Conservation (phyloP, 1,140 invertebrate genomes). For the Drosophila parvula region DNA sequence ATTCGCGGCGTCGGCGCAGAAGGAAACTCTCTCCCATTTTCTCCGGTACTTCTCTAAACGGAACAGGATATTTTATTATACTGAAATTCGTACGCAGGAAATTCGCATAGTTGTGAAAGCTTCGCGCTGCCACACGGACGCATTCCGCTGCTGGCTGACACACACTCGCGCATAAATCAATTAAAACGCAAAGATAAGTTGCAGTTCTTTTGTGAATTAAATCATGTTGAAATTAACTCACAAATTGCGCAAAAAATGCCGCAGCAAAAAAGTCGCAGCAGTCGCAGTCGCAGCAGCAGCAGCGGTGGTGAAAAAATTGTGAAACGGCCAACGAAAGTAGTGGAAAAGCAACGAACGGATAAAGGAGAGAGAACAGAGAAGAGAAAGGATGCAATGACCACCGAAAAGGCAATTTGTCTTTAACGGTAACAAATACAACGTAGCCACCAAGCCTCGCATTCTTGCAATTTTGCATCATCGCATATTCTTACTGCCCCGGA, state of each 20-base stretch:
- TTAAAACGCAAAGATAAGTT: slow-evolving; percentile 47
- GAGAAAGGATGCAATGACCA: slow-evolving; percentile 73
- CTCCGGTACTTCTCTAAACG: slow-evolving; percentile 19
- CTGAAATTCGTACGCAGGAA: slow-evolving; percentile 78
- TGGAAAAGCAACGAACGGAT: slow-evolving; percentile 38
- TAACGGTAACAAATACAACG: slow-evolving; percentile 45
- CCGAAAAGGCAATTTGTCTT: slow-evolving; percentile 73
- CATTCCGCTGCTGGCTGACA: slow-evolving; percentile 71
- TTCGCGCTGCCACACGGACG: slow-evolving; percentile 79
- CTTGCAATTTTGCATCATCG: slow-evolving; percentile 35
- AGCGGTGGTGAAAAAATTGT: slow-evolving; percentile 61
- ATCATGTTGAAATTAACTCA: slow-evolving; percentile 67
- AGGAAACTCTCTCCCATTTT: slow-evolving; percentile 27
- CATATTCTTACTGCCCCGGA: slow-evolving; percentile 49
- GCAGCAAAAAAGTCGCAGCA: slow-evolving; percentile 48
- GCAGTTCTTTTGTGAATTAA: slow-evolving; percentile 25
- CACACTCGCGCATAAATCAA: slow-evolving; percentile 77
- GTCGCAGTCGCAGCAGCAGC: slow-evolving; percentile 10
- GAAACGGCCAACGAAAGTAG: slow-evolving; percentile 64
- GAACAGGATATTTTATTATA: slow-evolving; percentile 84
- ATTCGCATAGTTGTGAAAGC: slow-evolving; percentile 82
- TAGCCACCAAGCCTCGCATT: slow-evolving; percentile 31
- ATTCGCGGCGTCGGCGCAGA: slow-evolving; percentile 63
- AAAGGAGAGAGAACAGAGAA: slow-evolving; percentile 15
- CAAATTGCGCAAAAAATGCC: slow-evolving; percentile 78